Evolutionary conservation across 2,113 vertebrate species (phyloP).

Genomic region (Poicephalus meyeri): DNA sequence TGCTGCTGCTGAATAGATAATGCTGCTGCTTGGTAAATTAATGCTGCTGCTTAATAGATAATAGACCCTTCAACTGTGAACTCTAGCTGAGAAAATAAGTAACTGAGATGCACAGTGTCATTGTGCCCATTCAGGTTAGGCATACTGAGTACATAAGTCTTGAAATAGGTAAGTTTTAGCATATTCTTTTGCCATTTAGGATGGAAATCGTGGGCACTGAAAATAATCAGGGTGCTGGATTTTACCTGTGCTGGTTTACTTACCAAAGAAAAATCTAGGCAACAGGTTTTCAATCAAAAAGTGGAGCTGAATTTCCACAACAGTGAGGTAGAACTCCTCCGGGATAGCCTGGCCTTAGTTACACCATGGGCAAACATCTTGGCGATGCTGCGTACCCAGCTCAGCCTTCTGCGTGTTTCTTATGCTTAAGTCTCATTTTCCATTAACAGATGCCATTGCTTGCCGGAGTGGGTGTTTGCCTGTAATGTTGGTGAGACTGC

Average conservation of each 20-base stretch:
- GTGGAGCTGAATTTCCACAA: background rate
- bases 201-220: background rate
- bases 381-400: background rate
- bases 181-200: background rate
- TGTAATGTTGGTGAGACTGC: background rate
- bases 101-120: background rate
- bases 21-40: background rate
- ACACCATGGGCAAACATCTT: background rate
- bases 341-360: background rate
- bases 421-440: background rate
- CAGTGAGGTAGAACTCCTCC: background rate
- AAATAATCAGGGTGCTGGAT: background rate
- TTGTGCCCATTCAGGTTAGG: background rate
- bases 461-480: background rate
- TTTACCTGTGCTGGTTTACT: background rate
- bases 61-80: background rate
- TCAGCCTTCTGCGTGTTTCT: fast-evolving
- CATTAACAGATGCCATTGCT: background rate
- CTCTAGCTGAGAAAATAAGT: background rate
- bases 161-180: background rate
- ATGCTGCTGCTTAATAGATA: background rate
- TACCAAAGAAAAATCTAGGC: background rate
- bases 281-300: background rate
- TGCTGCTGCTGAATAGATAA: background rate
- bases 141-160: background rate